Conservation (phyloP, 1,140 invertebrate species). For the Holotrichia oblita region DNA sequence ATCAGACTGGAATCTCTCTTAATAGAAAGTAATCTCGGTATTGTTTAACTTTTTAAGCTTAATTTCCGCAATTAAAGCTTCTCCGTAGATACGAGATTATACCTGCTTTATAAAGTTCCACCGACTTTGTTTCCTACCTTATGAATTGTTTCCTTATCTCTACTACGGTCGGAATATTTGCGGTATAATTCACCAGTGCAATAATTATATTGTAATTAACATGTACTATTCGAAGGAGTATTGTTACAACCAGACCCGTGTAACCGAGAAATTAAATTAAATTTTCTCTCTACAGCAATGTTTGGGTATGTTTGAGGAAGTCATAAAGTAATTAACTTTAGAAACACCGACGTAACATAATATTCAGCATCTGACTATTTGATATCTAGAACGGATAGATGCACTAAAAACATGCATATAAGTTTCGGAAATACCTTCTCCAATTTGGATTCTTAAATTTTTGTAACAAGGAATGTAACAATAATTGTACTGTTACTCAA, state of each 20-base stretch:
- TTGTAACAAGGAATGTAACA: no score
- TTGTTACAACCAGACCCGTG: not conserved
- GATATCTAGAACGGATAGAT: no score
- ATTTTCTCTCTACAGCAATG: not conserved
- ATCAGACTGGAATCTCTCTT: conserved; percentile 24
- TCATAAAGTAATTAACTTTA: not conserved
- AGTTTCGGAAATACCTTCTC: no score
- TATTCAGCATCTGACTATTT: no score
- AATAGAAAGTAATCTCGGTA: conserved; percentile 41
- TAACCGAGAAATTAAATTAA: not conserved
- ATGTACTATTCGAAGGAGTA: not conserved
- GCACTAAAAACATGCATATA: no score
- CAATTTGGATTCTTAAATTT: no score
- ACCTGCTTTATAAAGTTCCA: conserved; percentile 45
- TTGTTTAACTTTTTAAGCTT: conserved; percentile 48
- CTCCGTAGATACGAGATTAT: conserved; percentile 38
- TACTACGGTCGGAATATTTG: not conserved
- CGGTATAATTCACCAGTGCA: not conserved
- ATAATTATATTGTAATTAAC: conserved; percentile 11
- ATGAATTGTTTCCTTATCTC: not conserved
- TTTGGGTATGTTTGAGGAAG: not conserved
- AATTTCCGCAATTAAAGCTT: conserved; percentile 48
- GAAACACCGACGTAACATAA: not conserved
- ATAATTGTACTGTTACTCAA: no score
- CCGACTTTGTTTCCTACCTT: conserved; percentile 22